Conservation (phyloP, 2,113 vertebrate species). For the Gadus macrocephalus region DNA sequence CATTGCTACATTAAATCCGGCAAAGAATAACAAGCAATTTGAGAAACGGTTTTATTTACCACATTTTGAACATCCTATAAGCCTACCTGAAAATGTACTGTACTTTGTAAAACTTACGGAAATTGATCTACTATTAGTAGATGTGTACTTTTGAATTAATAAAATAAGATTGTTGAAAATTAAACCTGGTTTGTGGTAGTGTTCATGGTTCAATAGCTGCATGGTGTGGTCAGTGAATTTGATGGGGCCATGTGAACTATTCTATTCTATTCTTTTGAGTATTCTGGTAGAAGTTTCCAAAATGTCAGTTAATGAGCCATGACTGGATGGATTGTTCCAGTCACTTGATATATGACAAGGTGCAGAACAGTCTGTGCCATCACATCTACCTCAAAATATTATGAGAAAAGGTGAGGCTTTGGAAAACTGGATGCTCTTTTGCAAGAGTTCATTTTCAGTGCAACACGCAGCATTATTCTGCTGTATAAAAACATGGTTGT, state of each 20-base stretch:
- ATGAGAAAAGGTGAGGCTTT: too few relatives aligned
- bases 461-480: too few relatives aligned
- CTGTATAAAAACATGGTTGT: too few relatives aligned
- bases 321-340: too few relatives aligned
- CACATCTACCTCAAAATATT: too few relatives aligned
- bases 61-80: constrained; percentile 49
- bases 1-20: constrained; percentile 38
- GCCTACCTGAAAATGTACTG: constrained; percentile 70
- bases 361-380: too few relatives aligned
- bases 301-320: background rate
- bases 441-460: too few relatives aligned
- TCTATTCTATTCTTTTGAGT: constrained; percentile 10
- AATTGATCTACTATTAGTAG: constrained; percentile 74
- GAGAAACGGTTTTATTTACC: constrained; percentile 66
- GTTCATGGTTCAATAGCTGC: too few relatives aligned
- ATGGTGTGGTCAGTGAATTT: too few relatives aligned
- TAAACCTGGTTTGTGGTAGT: background rate
- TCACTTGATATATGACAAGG: too few relatives aligned
- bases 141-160: constrained; percentile 76
- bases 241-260: too few relatives aligned
- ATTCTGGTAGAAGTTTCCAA: constrained; percentile 36
- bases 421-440: too few relatives aligned
- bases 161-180: constrained; percentile 63
- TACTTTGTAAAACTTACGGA: constrained; percentile 72
- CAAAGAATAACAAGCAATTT: constrained; percentile 46